These are phyloP conservation scores for Bothrops jararaca DNA, from an alignment of 2,113 vertebrate species.

Conservation along the genomic window DNA sequence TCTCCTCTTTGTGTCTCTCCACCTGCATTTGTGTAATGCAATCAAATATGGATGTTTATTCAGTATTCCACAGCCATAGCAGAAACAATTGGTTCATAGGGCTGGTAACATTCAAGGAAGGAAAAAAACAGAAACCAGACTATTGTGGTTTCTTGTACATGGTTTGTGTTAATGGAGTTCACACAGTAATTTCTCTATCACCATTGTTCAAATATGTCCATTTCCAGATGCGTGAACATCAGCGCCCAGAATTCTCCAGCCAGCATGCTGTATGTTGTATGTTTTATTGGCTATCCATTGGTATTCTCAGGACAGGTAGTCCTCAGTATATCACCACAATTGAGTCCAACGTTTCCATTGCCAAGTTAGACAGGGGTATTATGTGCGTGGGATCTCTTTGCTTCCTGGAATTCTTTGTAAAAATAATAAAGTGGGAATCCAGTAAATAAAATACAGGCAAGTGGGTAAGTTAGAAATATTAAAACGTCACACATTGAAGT, in stretches of 20 bases:
- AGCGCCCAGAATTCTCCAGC: not conserved
- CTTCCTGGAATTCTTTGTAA: too few relatives aligned
- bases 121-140: not conserved
- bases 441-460: too few relatives aligned
- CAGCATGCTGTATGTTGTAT: not conserved
- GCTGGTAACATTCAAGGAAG: not conserved
- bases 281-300: not conserved
- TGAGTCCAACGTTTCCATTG: not conserved
- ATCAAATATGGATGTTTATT: not conserved
- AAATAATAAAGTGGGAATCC: too few relatives aligned
- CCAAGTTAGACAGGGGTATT: not conserved
- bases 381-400: too few relatives aligned
- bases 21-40: not conserved
- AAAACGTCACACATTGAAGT: too few relatives aligned
- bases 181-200: not conserved
- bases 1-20: not conserved
- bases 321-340: not conserved
- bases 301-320: not conserved
- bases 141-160: not conserved
- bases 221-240: not conserved
- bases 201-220: not conserved
- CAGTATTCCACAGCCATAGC: not conserved
- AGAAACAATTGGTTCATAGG: not conserved
- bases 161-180: not conserved
- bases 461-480: too few relatives aligned